These are phyloP conservation scores for Macrosoma leucophasiata DNA, from an alignment of 2,888 invertebrate species.

Conservation along the genomic window DNA sequence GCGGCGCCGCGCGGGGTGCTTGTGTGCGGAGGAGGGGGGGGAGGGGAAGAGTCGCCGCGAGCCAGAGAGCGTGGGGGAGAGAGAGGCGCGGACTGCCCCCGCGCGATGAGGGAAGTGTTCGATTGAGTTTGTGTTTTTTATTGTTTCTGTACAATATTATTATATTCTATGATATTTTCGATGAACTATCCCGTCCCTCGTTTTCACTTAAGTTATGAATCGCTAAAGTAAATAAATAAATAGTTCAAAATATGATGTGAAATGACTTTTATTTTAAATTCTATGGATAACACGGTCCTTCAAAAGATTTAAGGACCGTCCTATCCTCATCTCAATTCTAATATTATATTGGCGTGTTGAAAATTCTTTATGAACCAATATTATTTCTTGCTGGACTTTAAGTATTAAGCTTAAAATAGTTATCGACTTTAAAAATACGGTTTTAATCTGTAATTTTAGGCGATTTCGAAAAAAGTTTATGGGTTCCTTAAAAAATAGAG, in stretches of 20 bases:
- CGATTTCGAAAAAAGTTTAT: too few relatives aligned
- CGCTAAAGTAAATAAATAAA: slow-evolving; percentile 47
- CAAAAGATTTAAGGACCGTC: too few relatives aligned
- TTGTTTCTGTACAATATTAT: slow-evolving; percentile 26
- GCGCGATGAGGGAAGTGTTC: slow-evolving; percentile 4
- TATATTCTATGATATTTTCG: slow-evolving; percentile 39
- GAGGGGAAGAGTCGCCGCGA: not conserved
- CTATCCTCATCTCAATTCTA: too few relatives aligned
- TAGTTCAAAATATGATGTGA: slow-evolving; percentile 35
- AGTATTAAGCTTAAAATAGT: too few relatives aligned
- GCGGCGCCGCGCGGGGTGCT: too few relatives aligned
- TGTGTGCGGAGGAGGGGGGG: not conserved
- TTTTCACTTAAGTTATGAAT: slow-evolving; percentile 54
- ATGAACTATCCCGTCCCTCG: slow-evolving; percentile 69
- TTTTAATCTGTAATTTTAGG: too few relatives aligned
- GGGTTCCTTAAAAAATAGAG: too few relatives aligned
- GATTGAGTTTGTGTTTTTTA: slow-evolving; percentile 17
- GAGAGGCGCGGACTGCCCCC: not conserved
- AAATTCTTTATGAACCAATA: too few relatives aligned
- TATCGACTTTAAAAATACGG: too few relatives aligned
- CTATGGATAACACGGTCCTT: too few relatives aligned
- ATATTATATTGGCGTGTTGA: too few relatives aligned
- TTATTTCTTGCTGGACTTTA: slow-evolving; percentile 1
- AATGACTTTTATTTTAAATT: too few relatives aligned
- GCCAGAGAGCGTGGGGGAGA: slow-evolving; percentile 1